phyloP scores from a whole-genome alignment of 2,797 vertebrate species.

The Coilia nasus region DNA sequence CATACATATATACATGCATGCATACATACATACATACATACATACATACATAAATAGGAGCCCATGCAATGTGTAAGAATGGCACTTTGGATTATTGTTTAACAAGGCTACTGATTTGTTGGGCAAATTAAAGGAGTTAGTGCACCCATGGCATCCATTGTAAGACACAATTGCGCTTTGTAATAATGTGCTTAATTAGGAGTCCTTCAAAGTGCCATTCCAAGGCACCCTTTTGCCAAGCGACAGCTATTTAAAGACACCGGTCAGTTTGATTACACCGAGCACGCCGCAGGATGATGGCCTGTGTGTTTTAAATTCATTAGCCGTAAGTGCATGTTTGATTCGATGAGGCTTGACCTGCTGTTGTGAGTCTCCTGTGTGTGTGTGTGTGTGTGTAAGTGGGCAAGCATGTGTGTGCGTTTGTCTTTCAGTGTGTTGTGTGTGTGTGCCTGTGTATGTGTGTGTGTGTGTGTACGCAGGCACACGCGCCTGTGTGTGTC shows the following conservation, averaged over 20 bases:
- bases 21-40: background rate
- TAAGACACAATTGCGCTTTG: constrained; percentile 35
- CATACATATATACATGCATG: no score
- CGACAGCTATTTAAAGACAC: background rate
- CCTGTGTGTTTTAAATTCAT: constrained; percentile 24
- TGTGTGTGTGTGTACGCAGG: no score
- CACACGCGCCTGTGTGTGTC: no score
- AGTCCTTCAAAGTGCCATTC: background rate
- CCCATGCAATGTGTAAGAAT: background rate
- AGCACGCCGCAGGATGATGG: background rate
- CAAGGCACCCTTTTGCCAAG: background rate
- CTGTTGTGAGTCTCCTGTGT: constrained; percentile 30
- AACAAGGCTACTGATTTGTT: constrained; percentile 47
- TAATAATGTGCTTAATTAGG: constrained; percentile 43
- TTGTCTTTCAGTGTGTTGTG: background rate
- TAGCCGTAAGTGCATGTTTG: constrained; percentile 18
- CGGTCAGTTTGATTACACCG: background rate
- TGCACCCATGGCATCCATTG: constrained; percentile 39
- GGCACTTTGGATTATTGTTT: background rate
- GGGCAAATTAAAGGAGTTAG: constrained; percentile 38
- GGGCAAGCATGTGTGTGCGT: background rate
- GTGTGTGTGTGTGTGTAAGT: background rate
- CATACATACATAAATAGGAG: background rate
- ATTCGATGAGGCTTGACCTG: constrained; percentile 22
- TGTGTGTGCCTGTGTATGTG: background rate